Conservation (phyloP, 2,113 vertebrate genomes). For the Rhea americana region DNA sequence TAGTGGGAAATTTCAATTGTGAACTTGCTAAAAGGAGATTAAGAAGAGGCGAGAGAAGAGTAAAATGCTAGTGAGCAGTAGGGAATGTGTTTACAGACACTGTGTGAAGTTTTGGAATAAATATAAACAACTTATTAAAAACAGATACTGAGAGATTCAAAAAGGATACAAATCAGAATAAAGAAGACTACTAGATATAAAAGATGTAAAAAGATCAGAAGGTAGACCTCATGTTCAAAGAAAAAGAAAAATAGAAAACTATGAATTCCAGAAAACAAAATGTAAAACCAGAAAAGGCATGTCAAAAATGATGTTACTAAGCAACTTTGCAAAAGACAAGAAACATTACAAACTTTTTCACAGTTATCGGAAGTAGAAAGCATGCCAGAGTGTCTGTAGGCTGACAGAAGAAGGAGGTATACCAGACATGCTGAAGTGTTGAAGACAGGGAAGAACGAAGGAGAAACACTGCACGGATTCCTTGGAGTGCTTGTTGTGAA, state of each 20-base stretch:
- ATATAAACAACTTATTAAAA: not conserved
- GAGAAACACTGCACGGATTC: rapidly evolving
- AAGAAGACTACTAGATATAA: not conserved
- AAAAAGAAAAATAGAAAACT: not conserved
- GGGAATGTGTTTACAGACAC: not conserved
- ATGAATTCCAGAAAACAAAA: not conserved
- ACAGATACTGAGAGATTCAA: not conserved
- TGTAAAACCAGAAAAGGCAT: not conserved
- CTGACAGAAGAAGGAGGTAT: not conserved
- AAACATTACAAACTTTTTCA: not conserved
- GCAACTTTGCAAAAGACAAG: not conserved
- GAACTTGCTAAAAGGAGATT: not conserved
- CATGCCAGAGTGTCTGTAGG: not conserved
- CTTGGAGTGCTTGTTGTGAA: rapidly evolving
- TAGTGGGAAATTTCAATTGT: not conserved
- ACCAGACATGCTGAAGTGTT: not conserved
- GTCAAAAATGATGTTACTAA: not conserved
- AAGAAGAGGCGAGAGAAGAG: not conserved
- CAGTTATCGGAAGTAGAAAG: not conserved
- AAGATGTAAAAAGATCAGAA: not conserved
- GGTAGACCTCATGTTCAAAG: not conserved
- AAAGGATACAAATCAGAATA: not conserved
- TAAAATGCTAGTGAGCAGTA: not conserved
- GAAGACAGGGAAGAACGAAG: no score
- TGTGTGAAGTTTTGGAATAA: not conserved